Conservation (phyloP, 1,140 invertebrate species). For the Radopholus similis region DNA sequence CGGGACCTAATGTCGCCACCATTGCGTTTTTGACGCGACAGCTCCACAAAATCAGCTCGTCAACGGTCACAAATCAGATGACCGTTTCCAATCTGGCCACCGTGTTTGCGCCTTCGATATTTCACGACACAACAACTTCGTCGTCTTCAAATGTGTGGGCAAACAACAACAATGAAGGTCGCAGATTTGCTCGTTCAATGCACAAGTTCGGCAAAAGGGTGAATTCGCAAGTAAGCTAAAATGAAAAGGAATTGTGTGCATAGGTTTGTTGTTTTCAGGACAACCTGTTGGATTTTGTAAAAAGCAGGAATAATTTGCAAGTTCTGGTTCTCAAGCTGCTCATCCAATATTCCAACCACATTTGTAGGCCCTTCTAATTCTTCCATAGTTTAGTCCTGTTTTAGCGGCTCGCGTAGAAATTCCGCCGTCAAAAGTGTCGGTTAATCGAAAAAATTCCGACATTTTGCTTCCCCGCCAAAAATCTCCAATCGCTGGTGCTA, state of each 20-base stretch:
- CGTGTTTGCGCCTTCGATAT: constrained; percentile 28
- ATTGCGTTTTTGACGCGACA: constrained; percentile 20
- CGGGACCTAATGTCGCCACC: constrained; percentile 5
- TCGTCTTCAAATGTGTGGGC: constrained; percentile 2
- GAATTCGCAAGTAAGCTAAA: too few relatives aligned
- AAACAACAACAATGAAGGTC: background rate
- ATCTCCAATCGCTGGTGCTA: too few relatives aligned
- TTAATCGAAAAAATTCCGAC: background rate
- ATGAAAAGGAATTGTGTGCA: background rate
- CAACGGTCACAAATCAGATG: constrained; percentile 26
- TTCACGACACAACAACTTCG: background rate
- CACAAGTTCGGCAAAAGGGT: too few relatives aligned
- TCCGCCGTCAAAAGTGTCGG: too few relatives aligned
- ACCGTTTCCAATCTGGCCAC: constrained; percentile 19
- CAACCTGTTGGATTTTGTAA: constrained; percentile 4
- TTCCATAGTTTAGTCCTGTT: background rate
- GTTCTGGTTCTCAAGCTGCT: constrained; percentile 16
- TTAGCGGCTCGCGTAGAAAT: background rate
- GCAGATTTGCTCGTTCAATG: too few relatives aligned
- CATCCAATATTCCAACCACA: constrained; percentile 15
- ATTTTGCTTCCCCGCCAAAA: background rate
- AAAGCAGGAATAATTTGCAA: constrained; percentile 12
- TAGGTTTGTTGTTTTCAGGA: constrained; percentile 4
- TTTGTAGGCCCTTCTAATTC: background rate
- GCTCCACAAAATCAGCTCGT: constrained; percentile 17